Percentiles rank a stretch among this genome's conserved stretches.
phyloP scores from a whole-genome alignment of 2,888 invertebrate species.

The Ennomos quercinarius region DNA sequence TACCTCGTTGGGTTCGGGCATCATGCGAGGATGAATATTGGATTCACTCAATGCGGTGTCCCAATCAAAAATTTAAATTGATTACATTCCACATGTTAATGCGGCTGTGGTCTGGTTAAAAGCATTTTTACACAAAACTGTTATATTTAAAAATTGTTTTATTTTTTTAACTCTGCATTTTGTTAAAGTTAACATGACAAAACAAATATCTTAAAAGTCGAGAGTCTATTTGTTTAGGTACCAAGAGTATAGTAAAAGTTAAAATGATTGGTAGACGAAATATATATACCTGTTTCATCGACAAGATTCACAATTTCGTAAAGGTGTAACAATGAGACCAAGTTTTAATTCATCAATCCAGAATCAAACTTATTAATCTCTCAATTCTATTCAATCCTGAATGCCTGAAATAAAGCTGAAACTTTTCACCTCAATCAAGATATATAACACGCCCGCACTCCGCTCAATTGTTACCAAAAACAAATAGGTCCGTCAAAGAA shows the following conservation, averaged over 20 bases:
- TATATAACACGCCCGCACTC: background rate
- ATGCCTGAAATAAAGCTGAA: slow-evolving; percentile 11
- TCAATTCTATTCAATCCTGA: slow-evolving; percentile 22
- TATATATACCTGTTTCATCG: too few species aligned
- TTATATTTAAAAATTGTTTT: slow-evolving; percentile 2
- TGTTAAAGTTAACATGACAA: too few species aligned
- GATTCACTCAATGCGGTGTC: slow-evolving; percentile 37
- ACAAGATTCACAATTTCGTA: too few species aligned
- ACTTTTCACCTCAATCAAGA: slow-evolving; percentile 22
- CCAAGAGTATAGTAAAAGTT: too few species aligned
- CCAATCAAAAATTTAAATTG: slow-evolving; percentile 58
- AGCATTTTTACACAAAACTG: slow-evolving; percentile 28
- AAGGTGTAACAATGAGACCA: too few species aligned
- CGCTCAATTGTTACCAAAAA: slow-evolving; percentile 8
- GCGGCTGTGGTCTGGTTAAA: slow-evolving; percentile 27
- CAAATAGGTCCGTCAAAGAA: slow-evolving; percentile 20
- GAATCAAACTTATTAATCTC: slow-evolving; percentile 11
- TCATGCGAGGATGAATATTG: slow-evolving; percentile 42
- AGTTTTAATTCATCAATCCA: slow-evolving; percentile 17
- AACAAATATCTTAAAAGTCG: too few species aligned
- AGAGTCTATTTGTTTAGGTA: too few species aligned
- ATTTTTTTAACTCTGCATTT: background rate
- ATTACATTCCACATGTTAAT: slow-evolving; percentile 49
- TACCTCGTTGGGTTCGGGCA: background rate
- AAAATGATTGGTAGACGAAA: too few species aligned